Evolutionary conservation across 2,113 vertebrate genomes (phyloP).

Genomic region (Nibea coibor): DNA sequence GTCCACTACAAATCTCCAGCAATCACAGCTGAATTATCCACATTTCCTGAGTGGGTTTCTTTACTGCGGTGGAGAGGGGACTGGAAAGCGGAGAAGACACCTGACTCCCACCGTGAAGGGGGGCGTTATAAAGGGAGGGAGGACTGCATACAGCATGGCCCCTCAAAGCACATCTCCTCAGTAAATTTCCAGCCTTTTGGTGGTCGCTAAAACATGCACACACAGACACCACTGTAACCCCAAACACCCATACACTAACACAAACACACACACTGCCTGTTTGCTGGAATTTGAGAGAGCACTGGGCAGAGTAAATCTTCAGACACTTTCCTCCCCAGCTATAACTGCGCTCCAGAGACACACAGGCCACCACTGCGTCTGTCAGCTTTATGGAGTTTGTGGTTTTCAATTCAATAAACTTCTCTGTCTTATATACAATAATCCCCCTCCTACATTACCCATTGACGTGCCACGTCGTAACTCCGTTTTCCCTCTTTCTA

Average conservation of each 20-base stretch:
- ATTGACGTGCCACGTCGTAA: constrained; percentile 43
- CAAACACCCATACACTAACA: constrained; percentile 61
- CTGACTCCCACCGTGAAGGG: constrained; percentile 50
- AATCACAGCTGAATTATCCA: constrained; percentile 78
- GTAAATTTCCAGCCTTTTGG: constrained; percentile 87
- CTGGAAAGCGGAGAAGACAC: constrained; percentile 65
- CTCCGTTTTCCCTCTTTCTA: constrained; percentile 8
- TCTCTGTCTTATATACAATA: constrained; percentile 60
- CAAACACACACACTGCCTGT: constrained; percentile 71
- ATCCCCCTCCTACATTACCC: constrained; percentile 28
- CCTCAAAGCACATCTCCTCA: constrained; percentile 67
- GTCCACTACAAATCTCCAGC: constrained; percentile 75
- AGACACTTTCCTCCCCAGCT: constrained; percentile 57
- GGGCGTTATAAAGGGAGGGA: constrained; percentile 22
- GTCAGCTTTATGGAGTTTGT: constrained; percentile 18
- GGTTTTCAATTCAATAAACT: constrained; percentile 42
- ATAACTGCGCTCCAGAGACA: constrained; percentile 57
- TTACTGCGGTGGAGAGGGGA: constrained; percentile 56
- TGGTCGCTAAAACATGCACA: constrained; percentile 75
- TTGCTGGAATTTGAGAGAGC: constrained; percentile 64
- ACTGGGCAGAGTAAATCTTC: constrained; percentile 49
- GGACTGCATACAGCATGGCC: constrained; percentile 51
- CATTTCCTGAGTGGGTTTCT: constrained; percentile 74
- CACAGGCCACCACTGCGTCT: constrained; percentile 51
- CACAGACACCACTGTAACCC: constrained; percentile 69